Conservation (phyloP, 2,797 vertebrate species). For the Synanceia verrucosa region DNA sequence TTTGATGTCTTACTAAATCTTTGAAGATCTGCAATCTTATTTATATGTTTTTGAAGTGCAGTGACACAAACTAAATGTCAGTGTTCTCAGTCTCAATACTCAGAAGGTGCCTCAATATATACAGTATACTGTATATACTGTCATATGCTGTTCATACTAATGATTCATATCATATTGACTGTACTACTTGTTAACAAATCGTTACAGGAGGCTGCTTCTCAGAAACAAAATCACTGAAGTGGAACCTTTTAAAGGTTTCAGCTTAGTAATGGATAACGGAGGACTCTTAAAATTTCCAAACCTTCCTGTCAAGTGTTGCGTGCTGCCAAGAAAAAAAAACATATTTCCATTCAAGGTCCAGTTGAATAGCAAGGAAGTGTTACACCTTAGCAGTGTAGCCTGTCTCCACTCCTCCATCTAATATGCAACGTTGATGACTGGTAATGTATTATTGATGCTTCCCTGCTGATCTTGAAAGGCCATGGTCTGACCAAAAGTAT, state of each 20-base stretch:
- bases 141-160: conserved; percentile 4
- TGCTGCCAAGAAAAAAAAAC: conserved; percentile 57
- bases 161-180: conserved; percentile 36
- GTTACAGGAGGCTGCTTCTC: conserved; percentile 26
- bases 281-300: conserved; percentile 42
- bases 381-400: conserved; percentile 61
- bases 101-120: background rate
- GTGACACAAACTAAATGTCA: background rate
- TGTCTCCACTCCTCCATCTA: conserved; percentile 69
- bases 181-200: conserved; percentile 40
- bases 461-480: conserved; percentile 70
- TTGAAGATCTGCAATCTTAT: background rate
- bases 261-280: conserved; percentile 46
- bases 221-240: conserved; percentile 42
- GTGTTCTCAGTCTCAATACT: conserved; percentile 3
- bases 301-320: conserved; percentile 50
- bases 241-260: conserved; percentile 67
- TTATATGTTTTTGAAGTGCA: background rate
- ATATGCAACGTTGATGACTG: conserved; percentile 75
- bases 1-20: background rate
- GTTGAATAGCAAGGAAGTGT: conserved; percentile 49
- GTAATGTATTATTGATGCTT: conserved; percentile 78
- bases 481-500: conserved; percentile 57
- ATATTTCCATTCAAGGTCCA: conserved; percentile 55
- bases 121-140: too few species aligned